Conservation (phyloP, 1,140 invertebrate genomes). For the Bombus terrestris region DNA sequence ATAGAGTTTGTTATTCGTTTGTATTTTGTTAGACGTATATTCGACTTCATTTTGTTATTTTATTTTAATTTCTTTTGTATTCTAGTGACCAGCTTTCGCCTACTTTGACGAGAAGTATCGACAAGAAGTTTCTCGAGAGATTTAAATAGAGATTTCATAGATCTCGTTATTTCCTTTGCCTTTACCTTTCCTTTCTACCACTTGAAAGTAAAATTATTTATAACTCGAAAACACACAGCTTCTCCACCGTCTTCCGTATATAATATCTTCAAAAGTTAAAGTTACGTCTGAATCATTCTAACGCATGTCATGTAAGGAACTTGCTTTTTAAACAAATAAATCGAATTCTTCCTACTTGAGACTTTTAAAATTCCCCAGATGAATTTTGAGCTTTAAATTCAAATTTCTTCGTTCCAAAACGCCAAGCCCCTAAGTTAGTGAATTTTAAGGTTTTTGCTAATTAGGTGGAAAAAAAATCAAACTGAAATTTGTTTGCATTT, state of each 20-base stretch:
- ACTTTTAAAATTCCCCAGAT: background rate
- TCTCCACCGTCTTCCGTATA: too few species aligned
- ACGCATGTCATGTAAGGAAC: background rate
- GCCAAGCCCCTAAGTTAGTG: background rate
- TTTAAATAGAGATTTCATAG: background rate
- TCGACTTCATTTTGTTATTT: background rate
- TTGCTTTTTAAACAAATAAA: background rate
- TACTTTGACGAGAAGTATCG: background rate
- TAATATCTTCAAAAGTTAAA: background rate
- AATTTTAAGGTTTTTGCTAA: background rate
- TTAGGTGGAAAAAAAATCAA: background rate
- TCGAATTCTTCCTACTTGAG: background rate
- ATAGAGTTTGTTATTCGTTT: background rate
- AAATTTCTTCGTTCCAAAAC: background rate
- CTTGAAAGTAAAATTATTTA: background rate
- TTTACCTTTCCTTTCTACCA: background rate
- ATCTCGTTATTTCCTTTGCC: background rate
- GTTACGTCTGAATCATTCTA: background rate
- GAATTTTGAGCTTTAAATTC: background rate
- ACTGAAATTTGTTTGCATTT: background rate
- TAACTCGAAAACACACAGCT: background rate
- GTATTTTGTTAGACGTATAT: too few species aligned
- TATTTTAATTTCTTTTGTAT: background rate
- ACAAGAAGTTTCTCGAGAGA: background rate
- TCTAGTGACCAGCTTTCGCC: background rate